Base-by-base conservation (phyloP, 2,113 vertebrate genomes). In the Brachypteracias leptosomus region DNA sequence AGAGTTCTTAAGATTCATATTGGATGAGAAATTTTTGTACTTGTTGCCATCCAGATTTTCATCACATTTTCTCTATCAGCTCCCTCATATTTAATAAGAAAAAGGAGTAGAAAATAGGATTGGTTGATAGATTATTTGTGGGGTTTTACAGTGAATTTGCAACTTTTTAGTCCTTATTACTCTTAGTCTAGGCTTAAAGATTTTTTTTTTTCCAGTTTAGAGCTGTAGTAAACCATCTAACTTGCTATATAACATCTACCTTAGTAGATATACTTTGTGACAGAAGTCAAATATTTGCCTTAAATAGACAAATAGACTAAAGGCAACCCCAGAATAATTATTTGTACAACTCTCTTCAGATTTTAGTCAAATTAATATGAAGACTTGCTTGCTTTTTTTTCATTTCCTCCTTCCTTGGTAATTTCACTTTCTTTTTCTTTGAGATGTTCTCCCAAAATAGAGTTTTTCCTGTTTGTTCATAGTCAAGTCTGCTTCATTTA, bases 181-280 rank as follows among this genome's bases (percentile, higher is more conserved):
- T n/a, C n/a, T n/a, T n/a, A n/a, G n/a, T n/a, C n/a, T n/a, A n/a
- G n/a, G n/a, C n/a, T n/a, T 52, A 65, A 95, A 74, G 57, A 76
- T 83, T 80, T 94, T 95, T 83, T 80, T 94, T 95, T 89, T 87
- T 71, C 61, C 65, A 54, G 55, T 54, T 76, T 68, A 89, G 49
- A 80, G 29, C 31, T 94, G 3, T 75, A 84, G 82, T 61, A 74
- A 91, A 47, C 63, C 77, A 21, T 21, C 7, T 68, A 78, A 28
- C 29, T 38, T 94, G 21, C 46, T 81, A 18, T 22, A 14, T 76
- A 92, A 76, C 75, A 62, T 76, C 42, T 51, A 16, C 51, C 95
- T 92, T 40, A 47, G 47, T 79, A 76, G 95, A 29, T 42, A 51
- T 19, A 21, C 24, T 58, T 21, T 72, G 66, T 62, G 88, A 85